A percentile compares a stretch with the other conserved stretches of the same genome.
These are phyloP conservation scores for Lasius platythorax DNA, from an alignment of 2,888 invertebrate genomes.

Conservation along the genomic window DNA sequence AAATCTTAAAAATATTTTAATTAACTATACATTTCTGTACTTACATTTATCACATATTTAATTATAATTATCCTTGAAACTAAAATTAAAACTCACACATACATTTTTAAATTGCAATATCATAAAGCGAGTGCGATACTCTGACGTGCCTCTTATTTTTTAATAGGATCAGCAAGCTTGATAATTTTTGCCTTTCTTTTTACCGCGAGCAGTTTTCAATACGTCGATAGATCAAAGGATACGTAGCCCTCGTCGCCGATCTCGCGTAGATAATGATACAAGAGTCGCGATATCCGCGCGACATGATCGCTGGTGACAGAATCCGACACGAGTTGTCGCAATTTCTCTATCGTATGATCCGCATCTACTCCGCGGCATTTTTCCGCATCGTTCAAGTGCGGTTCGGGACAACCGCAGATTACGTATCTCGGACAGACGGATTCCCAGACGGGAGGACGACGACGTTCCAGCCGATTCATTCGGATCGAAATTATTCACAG, in stretches of 20 bases:
- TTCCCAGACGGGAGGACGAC: not conserved
- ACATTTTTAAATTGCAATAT: not conserved
- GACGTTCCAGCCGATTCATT: constrained; percentile 2
- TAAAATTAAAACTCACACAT: not conserved
- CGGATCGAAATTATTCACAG: not conserved
- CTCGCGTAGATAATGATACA: constrained; percentile 72
- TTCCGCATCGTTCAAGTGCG: constrained; percentile 32
- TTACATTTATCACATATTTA: not conserved
- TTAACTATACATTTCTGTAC: not conserved
- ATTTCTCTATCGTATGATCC: constrained; percentile 70
- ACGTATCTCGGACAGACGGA: constrained; percentile 52
- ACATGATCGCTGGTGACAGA: constrained; percentile 67
- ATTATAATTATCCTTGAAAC: not conserved
- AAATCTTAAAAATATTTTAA: not conserved
- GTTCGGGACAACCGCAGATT: constrained; percentile 10
- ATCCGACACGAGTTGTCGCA: constrained; percentile 76
- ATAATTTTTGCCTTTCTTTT: not conserved
- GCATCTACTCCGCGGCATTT: constrained; percentile 55
- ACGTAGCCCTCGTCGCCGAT: constrained; percentile 75
- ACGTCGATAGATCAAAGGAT: constrained; percentile 75
- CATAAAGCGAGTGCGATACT: not conserved
- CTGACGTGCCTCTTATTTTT: not conserved
- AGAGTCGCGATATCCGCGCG: constrained; percentile 72
- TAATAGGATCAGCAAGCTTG: not conserved
- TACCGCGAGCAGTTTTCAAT: not conserved